Evolutionary conservation across 1,140 invertebrate genomes (phyloP).

Genomic region (Oncopodura yosiiana): DNA sequence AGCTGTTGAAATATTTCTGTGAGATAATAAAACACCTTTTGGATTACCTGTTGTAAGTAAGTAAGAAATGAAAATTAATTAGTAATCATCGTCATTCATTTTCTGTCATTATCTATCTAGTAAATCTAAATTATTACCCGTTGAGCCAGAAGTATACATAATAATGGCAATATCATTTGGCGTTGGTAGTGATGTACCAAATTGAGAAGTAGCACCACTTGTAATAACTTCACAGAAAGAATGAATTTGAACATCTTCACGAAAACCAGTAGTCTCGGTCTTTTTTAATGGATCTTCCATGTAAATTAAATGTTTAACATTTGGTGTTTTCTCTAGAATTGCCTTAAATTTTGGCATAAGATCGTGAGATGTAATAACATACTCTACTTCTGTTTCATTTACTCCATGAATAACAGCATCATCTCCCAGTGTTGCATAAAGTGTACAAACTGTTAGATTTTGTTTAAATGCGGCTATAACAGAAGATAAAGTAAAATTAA

Average conservation of each 20-base stretch:
- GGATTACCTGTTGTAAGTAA: too few species aligned
- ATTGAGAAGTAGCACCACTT: slow-evolving; percentile 40
- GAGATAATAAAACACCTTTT: slow-evolving; percentile 73
- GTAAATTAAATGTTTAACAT: slow-evolving; percentile 68
- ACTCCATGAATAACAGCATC: slow-evolving; percentile 91
- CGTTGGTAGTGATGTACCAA: slow-evolving; percentile 45
- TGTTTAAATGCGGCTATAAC: slow-evolving; percentile 86
- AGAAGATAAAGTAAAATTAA: too few species aligned
- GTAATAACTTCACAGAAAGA: slow-evolving; percentile 51
- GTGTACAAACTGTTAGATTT: slow-evolving; percentile 85
- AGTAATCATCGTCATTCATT: too few species aligned
- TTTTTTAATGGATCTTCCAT: slow-evolving; percentile 75
- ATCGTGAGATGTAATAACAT: slow-evolving; percentile 80
- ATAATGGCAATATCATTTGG: slow-evolving; percentile 76
- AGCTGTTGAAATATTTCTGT: slow-evolving; percentile 80
- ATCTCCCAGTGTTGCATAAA: slow-evolving; percentile 93
- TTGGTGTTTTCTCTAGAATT: slow-evolving; percentile 56
- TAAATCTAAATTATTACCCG: too few species aligned
- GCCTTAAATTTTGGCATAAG: slow-evolving; percentile 79
- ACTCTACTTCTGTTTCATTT: slow-evolving; percentile 88
- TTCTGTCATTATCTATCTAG: too few species aligned
- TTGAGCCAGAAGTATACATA: slow-evolving; percentile 94
- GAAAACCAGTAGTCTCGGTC: slow-evolving; percentile 56
- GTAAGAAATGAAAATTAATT: too few species aligned
- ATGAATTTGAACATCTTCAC: slow-evolving; percentile 55